Base-by-base conservation (phyloP, 2,797 vertebrate species). In the Anas georgica region DNA sequence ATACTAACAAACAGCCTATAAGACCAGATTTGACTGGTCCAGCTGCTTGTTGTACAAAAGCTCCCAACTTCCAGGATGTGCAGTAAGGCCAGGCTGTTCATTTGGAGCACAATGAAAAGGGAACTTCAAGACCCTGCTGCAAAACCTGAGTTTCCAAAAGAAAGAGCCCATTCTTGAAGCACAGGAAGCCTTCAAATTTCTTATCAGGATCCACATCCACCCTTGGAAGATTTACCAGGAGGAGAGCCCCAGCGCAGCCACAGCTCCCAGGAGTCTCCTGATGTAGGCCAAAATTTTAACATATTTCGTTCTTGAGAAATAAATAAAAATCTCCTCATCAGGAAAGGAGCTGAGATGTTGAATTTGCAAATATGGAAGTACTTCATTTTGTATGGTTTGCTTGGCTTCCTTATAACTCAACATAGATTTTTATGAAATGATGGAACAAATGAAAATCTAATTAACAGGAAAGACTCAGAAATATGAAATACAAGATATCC, bases 401-500 rank as follows among this genome's bases (percentile, higher is more conserved):
- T n/a, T 58, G 28, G 12, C 21, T 92, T 85, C 22, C 11, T 50
- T 50, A 50, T 50, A 50, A 50, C 14, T 73, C 62, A 64, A 33
- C 8, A 67, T 5, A 78, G 8, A 11, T 64, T 75, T 79, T 60
- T 54, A 29, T 33, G 12, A 46, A 69, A 70, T 3, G 1, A n/a
- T 8, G 14, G 7, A 81, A 69, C 17, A 31, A 77, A 78, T 48
- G 2, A 37, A n/a, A 69, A 77, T 29, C 52, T 54, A 16, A 78
- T 7, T 25, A 39, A 39, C 22, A 25, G 7, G 3, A 7, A 29
- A 39, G 17, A 63, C 23, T 50, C 45, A 85, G 33, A 92, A 92
- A 41, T 28, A 23, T 0, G 1, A 85, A 31, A 83, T 35, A 29
- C 56, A 50, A 39, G 31, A 25, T 4, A 66, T 0, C 17, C 26